Base-by-base conservation (phyloP, 1,140 invertebrate species). In the Tyrophagus putrescentiae region DNA sequence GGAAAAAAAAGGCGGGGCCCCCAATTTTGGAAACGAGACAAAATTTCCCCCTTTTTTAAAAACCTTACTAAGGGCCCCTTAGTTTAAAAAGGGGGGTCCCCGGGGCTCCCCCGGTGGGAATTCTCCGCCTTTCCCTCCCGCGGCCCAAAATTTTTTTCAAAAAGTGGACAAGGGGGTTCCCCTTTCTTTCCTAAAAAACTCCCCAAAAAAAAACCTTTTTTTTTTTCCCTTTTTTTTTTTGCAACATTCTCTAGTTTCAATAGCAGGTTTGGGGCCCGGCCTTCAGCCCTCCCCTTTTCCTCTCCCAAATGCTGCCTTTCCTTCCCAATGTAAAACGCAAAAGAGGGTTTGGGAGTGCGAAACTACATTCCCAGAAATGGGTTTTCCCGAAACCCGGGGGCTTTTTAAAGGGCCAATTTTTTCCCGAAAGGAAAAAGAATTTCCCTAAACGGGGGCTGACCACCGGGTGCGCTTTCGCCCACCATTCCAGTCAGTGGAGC, bases 71-170 rank as follows among this genome's bases (percentile, higher is more conserved):
- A 84, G 0, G 91, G 96, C 67, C n/a, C n/a, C 76, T 98, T 64
- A 98, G 93, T 1, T 87, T 98, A 4, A 98, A 98, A 76, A 95
- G 98, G 76, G 92, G 85, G 32, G 98, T 96, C 68, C 98, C 98
- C 68, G n/a, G n/a, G 81, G 95, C 18, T 98, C 96, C 74, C 81
- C 98, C 65, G 95, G 94, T 42, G 95, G 95, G 28, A 76, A 98
- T 53, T 98, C 33, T 81, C 93, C 0, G 83, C 84, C 64, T 98
- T 87, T 74, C 85, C 92, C 27, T 77, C 98, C 41, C 95, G 95
- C n/a, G 90, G 91, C 6, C 98, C 73, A 64, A 82, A 62, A 79
- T 98, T 75, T 98, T 93, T 75, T 81, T 84, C 68, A 84, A 93
- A 67, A 97, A 97, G n/a, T n/a, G n/a, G n/a, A n/a, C n/a, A n/a